phyloP scores from a whole-genome alignment of 2,797 vertebrate species.

The Tragopan temminckii region DNA sequence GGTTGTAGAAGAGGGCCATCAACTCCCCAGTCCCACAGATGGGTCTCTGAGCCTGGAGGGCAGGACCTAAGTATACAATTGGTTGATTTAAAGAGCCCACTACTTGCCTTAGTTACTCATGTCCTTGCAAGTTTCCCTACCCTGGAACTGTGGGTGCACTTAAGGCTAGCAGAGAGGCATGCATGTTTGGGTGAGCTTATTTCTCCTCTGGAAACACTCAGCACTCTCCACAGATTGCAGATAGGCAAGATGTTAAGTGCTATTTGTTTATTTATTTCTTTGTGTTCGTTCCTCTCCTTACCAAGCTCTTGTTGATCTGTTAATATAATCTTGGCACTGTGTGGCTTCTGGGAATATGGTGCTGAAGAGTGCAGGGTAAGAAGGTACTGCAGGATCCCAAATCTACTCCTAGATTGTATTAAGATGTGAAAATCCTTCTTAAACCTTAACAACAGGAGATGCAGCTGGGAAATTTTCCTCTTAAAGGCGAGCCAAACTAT shows the following conservation, averaged over 20 bases:
- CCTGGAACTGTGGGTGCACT: fast-evolving
- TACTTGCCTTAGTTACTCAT: too few species aligned
- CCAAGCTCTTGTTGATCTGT: neutral
- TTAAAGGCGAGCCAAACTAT: neutral
- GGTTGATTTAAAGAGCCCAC: neutral
- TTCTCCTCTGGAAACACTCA: fast-evolving
- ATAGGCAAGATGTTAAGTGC: neutral
- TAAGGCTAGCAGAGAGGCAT: neutral
- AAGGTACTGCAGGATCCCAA: neutral
- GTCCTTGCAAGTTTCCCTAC: neutral
- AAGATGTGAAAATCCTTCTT: neutral
- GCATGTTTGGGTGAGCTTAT: fast-evolving
- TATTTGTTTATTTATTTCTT: neutral
- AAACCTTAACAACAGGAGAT: neutral
- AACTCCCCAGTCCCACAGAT: fast-evolving
- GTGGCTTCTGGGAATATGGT: neutral
- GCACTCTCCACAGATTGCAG: neutral
- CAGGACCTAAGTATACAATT: fast-evolving
- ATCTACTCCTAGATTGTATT: fast-evolving
- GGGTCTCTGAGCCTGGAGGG: neutral
- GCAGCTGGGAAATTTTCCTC: neutral
- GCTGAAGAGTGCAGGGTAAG: neutral
- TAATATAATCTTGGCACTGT: fast-evolving
- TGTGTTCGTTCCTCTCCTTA: neutral
- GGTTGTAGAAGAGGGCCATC: neutral